Evolutionary conservation across 1,140 invertebrate genomes (phyloP), one percentile per base, ranked within the genome.

Genomic region (Lithobius niger): DNA sequence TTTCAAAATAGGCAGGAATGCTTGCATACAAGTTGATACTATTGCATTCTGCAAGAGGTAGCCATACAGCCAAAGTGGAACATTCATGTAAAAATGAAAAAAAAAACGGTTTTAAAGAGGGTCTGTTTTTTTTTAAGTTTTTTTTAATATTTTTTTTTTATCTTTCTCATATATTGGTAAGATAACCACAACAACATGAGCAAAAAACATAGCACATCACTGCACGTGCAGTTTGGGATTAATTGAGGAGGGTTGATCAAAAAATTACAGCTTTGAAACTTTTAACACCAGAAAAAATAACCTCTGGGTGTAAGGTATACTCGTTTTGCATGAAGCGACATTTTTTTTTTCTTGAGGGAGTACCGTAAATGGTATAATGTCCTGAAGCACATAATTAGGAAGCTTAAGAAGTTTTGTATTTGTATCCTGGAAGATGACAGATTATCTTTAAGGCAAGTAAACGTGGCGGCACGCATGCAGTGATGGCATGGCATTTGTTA

Each of bases 171-270:
- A 21, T 45, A 45, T 13, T 45, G 43, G 16, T 45, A n/a, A n/a
- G n/a, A n/a, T n/a, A 45, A 45, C 43, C 19, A 45, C 43, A 45
- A 45, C 43, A 45, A 45, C 43, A 45, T 45, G 43, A 45, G 43
- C 43, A 45, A 45, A 45, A 45, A 45, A n/a, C 6, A 19, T 19
- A 45, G 43, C 43, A 6, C 43, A 45, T 45, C 43, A 45, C 43
- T 19, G 43, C 43, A 45, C 16, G n/a, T 36, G 31, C 10, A 36
- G 10, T 36, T 36, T 36, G n/a, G n/a, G n/a, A n/a, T n/a, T n/a
- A n/a, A 36, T 36, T 36, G 10, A 10, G n/a, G 31, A 36, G n/a
- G 10, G 31, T 36, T n/a, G n/a, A 36, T 36, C n/a, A 10, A n/a
- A 36, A 36, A 36, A 36, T 10, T 36, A 36, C 10, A 36, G 10